Base-by-base conservation (phyloP, 2,797 vertebrate species). In the Siniperca scherzeri region DNA sequence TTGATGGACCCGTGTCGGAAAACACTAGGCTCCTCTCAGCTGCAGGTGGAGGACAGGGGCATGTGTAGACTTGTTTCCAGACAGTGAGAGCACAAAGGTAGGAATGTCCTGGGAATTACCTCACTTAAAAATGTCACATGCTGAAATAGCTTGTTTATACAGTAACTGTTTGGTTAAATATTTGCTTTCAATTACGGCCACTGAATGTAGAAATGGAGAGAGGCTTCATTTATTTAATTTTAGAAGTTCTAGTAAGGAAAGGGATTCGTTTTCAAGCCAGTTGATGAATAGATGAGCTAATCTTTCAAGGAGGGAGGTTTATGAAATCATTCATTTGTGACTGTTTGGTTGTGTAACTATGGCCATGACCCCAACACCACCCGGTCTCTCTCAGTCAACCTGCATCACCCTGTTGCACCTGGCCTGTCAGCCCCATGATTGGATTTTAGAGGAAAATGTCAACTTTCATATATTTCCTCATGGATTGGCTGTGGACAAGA, bases 21-120 rank as follows among this genome's bases (percentile, higher is more conserved):
- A 87, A 82, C 17, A 8, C n/a, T 38, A 38, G 76, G 50, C 60
- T 88, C 17, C 70, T 77, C 38, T 86, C 69, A 52, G 80, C 73
- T 78, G 50, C 74, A 77, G 74, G 65, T 80, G 25, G 77, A 85
- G 74, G 61, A 70, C 71, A 56, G 14, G 74, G 48, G 52, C 93
- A 16, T 89, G 94, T 90, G 55, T 38, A 38, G 88, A 91, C 93
- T 25, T 84, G 93, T 87, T 79, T 84, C 59, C 73, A 90, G 78
- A 90, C 84, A 44, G 81, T 53, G 56, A 72, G 80, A 88, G 74
- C 85, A 83, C 75, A 89, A 85, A 89, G 75, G 53, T 48, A 90
- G 89, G 91, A 94, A 94, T 94, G 90, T 89, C 85, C 78, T 72
- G 76, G 46, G 80, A 83, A 78, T 72, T 33, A 57, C 73, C 74